Evolutionary conservation across 2,797 vertebrate genomes (phyloP), one percentile per base, ranked within the genome.

Genomic region (Myripristis jacobus): DNA sequence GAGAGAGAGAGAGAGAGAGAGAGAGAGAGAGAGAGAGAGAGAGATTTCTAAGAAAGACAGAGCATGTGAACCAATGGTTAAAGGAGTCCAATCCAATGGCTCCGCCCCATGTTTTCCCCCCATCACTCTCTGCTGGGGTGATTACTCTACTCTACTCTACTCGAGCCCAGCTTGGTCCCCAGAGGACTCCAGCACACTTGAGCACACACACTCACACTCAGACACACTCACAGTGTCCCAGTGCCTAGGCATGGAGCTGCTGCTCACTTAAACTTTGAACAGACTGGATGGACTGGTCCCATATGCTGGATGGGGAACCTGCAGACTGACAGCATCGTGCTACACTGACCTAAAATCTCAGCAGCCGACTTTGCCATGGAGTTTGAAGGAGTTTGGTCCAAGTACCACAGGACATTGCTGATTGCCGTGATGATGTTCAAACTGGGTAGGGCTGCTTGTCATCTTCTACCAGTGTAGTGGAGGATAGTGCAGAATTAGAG

Each of bases 401-500:
- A 81, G 72, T 77, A 87, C 34, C 88, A 88, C 55, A 82, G 85
- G 70, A 88, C 72, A 1, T 11, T 93, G 70, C 76, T 94, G 43
- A 78, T 94, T 65, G 87, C 84, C 29, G 67, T 92, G 83, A 87
- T 93, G 92, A 90, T 94, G 90, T 84, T 92, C 81, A 92, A 91
- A 81, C 80, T 92, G 67, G 92, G 94, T 94, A 87, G 82, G 92
- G 16, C 24, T 36, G 11, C 1, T 56, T 11, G 5, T 43, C n/a
- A 29, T 0, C 52, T 50, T 10, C 59, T 11, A 12, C 54, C 61
- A 50, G 12, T 12, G 34, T 16, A 2, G 7, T 8, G 34, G 31
- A 36, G 9, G 34, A n/a, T 11, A 38, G 36, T 38, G 36, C 10
- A 13, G 36, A 11, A 38, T 13, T 11, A 1, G 11, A 38, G 12